Percentiles rank a stretch among this genome's conserved stretches.
Conservation (phyloP, 2,113 vertebrate species). For the Recurvirostra avosetta region DNA sequence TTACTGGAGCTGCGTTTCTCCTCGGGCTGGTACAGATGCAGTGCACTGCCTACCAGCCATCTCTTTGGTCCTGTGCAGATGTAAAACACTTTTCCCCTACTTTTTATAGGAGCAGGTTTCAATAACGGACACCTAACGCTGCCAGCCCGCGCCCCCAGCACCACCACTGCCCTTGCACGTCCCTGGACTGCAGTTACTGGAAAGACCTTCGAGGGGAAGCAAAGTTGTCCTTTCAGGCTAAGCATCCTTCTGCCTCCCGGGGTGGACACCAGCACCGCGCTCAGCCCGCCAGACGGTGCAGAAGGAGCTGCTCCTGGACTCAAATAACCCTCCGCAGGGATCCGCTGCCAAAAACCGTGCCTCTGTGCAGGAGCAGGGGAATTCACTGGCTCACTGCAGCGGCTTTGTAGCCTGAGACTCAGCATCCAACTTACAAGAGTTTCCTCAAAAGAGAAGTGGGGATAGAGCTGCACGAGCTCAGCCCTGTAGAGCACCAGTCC, state of each 20-base stretch:
- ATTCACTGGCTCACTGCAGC: accelerated
- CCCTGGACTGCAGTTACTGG: neutral
- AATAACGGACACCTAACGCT: accelerated
- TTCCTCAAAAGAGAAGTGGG: neutral
- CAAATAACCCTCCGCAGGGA: neutral
- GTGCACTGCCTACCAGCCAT: neutral
- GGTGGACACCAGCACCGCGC: neutral
- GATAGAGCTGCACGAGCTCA: neutral
- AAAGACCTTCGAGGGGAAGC: neutral
- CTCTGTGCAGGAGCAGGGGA: neutral
- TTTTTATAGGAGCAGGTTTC: neutral
- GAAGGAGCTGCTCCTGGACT: neutral
- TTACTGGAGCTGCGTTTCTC: neutral
- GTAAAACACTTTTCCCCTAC: neutral
- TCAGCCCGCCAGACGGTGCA: neutral
- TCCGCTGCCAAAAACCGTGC: neutral
- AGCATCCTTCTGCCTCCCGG: neutral
- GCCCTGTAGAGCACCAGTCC: neutral
- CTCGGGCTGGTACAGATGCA: neutral
- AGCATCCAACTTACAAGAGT: accelerated
- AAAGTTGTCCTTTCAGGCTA: neutral
- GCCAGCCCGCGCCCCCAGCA: neutral
- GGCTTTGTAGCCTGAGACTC: accelerated
- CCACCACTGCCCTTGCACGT: accelerated
- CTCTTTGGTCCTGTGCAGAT: neutral